A percentile compares a stretch with the other conserved stretches of the same genome.
Evolutionary conservation across 2,888 invertebrate genomes (phyloP).

Genomic region (Andricus curvator): DNA sequence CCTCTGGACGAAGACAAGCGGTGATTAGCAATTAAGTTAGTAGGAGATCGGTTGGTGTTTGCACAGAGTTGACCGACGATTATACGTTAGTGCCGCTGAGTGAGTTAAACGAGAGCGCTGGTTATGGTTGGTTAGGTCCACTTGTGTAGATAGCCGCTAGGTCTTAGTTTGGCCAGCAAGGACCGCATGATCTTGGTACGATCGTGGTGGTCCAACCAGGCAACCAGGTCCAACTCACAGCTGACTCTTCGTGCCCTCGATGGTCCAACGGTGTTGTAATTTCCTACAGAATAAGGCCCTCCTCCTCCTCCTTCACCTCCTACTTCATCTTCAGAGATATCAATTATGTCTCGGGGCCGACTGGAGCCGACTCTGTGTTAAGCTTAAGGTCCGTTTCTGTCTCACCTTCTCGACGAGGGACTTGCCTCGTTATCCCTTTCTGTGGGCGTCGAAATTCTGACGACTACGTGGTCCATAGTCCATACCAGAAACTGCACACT

Average conservation of each 20-base stretch:
- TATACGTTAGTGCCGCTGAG: constrained; percentile 9
- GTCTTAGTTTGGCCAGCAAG: constrained; percentile 8
- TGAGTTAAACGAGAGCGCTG: constrained; percentile 20
- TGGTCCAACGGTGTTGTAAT: constrained; percentile 42
- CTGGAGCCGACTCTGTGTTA: too few relatives aligned
- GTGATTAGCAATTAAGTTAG: constrained; percentile 15
- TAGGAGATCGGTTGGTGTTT: constrained; percentile 11
- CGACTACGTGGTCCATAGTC: constrained; percentile 46
- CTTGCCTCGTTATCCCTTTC: constrained; percentile 70
- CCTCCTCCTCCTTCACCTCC: constrained; percentile 24
- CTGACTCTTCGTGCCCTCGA: constrained; percentile 41
- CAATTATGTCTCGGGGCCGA: constrained; percentile 31
- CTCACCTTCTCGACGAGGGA: constrained; percentile 60
- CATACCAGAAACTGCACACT: constrained; percentile 69
- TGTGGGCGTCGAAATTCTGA: constrained; percentile 65
- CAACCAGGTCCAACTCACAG: not conserved
- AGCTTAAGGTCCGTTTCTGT: constrained; percentile 44
- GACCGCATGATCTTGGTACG: constrained; percentile 30
- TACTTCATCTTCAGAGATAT: constrained; percentile 45
- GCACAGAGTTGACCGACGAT: constrained; percentile 17
- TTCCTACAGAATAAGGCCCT: constrained; percentile 38
- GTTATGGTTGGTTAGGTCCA: constrained; percentile 20
- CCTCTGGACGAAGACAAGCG: constrained; percentile 40
- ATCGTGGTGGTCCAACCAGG: constrained; percentile 44
- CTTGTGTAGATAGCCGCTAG: not conserved